phyloP scores from a whole-genome alignment of 2,888 invertebrate genomes.

The Xylota segnis region DNA sequence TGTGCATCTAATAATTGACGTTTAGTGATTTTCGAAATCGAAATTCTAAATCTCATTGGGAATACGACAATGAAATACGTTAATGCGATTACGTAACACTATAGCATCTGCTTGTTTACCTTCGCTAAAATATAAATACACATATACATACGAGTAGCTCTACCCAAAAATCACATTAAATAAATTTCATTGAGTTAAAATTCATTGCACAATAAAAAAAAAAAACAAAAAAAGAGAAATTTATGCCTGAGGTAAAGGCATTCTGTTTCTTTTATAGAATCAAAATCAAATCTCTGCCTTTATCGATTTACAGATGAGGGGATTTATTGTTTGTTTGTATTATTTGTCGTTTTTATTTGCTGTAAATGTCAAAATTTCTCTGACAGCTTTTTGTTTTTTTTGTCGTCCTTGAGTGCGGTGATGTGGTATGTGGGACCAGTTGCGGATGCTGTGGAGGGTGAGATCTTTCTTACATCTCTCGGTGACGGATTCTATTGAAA shows the following conservation, averaged over 20 bases:
- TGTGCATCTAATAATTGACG: too few relatives aligned
- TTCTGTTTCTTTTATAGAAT: not conserved
- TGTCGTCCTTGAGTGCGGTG: not conserved
- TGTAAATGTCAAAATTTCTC: constrained; percentile 7
- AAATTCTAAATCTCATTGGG: too few relatives aligned
- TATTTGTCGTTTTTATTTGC: constrained; percentile 13
- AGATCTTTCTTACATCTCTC: not conserved
- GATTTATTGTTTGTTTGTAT: constrained; percentile 7
- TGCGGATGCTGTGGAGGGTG: not conserved
- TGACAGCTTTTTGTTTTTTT: not conserved
- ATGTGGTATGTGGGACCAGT: not conserved
- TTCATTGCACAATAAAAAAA: not conserved
- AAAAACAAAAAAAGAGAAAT: not conserved
- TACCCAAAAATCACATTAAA: not conserved
- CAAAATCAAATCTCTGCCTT: constrained; percentile 5
- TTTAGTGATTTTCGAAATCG: too few relatives aligned
- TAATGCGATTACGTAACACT: too few relatives aligned
- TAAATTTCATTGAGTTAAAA: constrained; percentile 4
- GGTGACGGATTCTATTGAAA: not conserved
- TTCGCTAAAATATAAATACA: too few relatives aligned
- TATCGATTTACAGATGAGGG: constrained; percentile 20
- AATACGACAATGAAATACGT: too few relatives aligned
- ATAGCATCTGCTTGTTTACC: too few relatives aligned
- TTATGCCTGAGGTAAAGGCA: not conserved
- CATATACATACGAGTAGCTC: too few relatives aligned